Percentiles rank a stretch among this genome's conserved stretches.
Conservation (phyloP, 2,797 vertebrate genomes). For the Melanotaenia parkinsoni region DNA sequence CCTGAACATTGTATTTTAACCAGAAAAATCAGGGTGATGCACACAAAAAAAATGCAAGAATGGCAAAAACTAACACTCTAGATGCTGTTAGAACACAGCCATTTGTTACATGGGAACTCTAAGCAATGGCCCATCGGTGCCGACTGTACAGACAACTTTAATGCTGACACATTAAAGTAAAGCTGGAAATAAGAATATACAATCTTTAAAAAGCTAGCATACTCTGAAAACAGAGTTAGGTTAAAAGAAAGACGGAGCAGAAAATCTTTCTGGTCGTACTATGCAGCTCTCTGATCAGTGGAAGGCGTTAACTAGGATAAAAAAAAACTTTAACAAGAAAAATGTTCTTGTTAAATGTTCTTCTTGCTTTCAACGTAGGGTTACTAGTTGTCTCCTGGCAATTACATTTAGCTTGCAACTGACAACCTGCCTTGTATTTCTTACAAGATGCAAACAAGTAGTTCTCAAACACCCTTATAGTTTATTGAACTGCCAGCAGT, state of each 20-base stretch:
- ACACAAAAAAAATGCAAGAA: not conserved
- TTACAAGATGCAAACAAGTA: not conserved
- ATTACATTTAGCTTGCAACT: not conserved
- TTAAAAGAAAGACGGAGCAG: not conserved
- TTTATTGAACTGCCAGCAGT: not conserved
- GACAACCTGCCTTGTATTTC: not conserved
- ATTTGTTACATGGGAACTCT: not conserved
- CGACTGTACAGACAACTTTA: not conserved
- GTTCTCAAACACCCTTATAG: not conserved
- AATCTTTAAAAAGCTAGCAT: not conserved
- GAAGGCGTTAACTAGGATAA: not conserved
- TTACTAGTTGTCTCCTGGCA: not conserved
- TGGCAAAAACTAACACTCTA: constrained; percentile 5
- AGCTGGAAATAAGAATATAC: not conserved
- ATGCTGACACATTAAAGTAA: not conserved
- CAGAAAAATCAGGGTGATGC: not conserved
- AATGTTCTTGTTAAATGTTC: not conserved
- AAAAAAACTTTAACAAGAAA: no score
- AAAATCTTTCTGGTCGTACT: not conserved
- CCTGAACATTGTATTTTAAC: constrained; percentile 22
- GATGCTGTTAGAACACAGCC: not conserved
- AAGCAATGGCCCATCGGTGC: not conserved
- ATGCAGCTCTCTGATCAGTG: not conserved
- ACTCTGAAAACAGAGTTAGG: not conserved
- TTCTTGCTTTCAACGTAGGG: not conserved